These are phyloP conservation scores for Aleadryas rufinucha DNA, from an alignment of 2,113 vertebrate species.

Conservation along the genomic window DNA sequence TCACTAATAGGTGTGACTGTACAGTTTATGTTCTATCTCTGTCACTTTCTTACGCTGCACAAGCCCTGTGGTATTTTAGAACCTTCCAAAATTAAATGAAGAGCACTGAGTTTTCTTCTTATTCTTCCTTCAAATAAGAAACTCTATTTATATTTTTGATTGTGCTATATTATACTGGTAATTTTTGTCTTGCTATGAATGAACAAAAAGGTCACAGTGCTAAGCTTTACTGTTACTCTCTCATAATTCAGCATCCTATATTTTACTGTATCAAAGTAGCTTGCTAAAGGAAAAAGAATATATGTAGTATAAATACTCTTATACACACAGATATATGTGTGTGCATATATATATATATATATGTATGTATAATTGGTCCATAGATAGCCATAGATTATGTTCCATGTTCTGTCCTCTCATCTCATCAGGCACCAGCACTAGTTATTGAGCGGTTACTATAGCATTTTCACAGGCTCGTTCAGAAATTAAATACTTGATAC, in stretches of 20 bases:
- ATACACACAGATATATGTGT: background rate
- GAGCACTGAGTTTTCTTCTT: background rate
- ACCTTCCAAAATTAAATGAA: background rate
- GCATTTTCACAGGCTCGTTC: background rate
- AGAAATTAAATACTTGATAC: background rate
- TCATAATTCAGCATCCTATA: background rate
- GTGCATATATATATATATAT: background rate
- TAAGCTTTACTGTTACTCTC: background rate
- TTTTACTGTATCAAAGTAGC: slow-evolving; percentile 3
- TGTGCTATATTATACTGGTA: background rate
- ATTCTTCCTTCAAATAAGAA: background rate
- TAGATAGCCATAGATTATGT: background rate
- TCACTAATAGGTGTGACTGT: background rate
- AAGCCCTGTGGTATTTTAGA: background rate
- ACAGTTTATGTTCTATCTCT: background rate
- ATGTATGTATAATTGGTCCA: background rate
- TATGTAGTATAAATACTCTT: background rate
- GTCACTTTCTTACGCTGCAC: background rate
- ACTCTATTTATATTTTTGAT: background rate
- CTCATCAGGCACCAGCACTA: background rate
- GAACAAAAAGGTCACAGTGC: background rate
- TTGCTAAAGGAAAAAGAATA: background rate
- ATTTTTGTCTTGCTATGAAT: background rate
- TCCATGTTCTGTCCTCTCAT: background rate
- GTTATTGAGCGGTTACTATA: background rate